Base-by-base conservation (phyloP, 2,797 vertebrate genomes). In the Gadopsis marmoratus region DNA sequence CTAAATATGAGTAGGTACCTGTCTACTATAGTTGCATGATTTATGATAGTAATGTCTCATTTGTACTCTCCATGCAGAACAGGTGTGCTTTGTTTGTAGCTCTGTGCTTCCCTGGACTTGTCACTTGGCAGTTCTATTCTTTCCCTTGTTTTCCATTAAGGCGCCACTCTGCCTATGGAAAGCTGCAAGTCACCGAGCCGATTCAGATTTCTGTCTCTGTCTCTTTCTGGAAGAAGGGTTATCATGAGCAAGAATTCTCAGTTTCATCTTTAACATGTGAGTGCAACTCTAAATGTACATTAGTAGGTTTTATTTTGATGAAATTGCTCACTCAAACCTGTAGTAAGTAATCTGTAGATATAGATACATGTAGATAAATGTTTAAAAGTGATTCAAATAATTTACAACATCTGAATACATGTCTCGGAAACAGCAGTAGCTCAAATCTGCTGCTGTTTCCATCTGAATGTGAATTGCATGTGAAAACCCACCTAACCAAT, bases 41-140 rank as follows among this genome's bases (percentile, higher is more conserved):
- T 94, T 92, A 91, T 93, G 89, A 88, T 75, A 10, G 74, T 17
- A 47, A 85, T 79, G 83, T 90, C 84, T 90, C 81, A 87, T 91
- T 93, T 91, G 83, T 91, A 88, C 90, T 91, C 90, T 91, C 87
- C 71, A 86, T 92, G 90, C 92, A 92, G 90, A 92, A 83, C 89
- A 92, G 85, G 84, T 91, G 89, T 17, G 60, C 89, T 88, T 89
- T 88, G 79, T 91, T 91, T 88, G 78, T 82, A 76, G 82, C 86
- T 68, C 81, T 72, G 71, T 69, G 86, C 85, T 88, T 90, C 55
- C 78, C 55, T 53, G 50, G 50, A 91, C 78, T 85, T 90, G 87
- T 85, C 79, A 86, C 82, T 80, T 81, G 83, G 86, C 79, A 78
- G 75, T 78, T 89, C 71, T 81, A 68, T 80, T 82, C 78, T 78